Evolutionary conservation across 2,888 invertebrate species (phyloP).

Genomic region (Apomyelois bistriatella): DNA sequence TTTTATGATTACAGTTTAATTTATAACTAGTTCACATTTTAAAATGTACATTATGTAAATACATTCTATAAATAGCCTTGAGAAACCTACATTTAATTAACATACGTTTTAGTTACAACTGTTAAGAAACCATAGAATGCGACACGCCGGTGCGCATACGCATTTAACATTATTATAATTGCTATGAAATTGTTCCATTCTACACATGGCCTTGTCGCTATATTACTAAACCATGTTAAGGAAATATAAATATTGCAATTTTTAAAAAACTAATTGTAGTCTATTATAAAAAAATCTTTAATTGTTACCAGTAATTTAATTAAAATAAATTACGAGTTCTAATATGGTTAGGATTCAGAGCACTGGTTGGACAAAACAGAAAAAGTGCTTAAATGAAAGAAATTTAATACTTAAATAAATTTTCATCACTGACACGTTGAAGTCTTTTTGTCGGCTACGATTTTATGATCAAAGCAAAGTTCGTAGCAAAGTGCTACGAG

Average conservation of each 20-base stretch:
- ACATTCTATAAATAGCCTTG: too few relatives aligned
- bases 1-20: too few relatives aligned
- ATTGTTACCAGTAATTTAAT: too few relatives aligned
- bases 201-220: neutral
- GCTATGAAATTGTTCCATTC: neutral
- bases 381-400: too few relatives aligned
- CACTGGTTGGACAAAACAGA: too few relatives aligned
- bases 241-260: neutral
- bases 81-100: neutral
- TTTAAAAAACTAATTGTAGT: too few relatives aligned
- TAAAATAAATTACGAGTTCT: too few relatives aligned
- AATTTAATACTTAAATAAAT: too few relatives aligned
- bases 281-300: too few relatives aligned
- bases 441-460: neutral
- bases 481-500: constrained; percentile 6
- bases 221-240: neutral
- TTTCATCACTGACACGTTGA: neutral
- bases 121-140: neutral
- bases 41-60: too few relatives aligned
- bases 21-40: too few relatives aligned
- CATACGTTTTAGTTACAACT: neutral
- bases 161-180: neutral
- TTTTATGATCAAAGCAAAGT: neutral
- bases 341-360: too few relatives aligned
- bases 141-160: neutral